Evolutionary conservation across 2,888 invertebrate genomes (phyloP), one percentile per base, ranked within the genome.

Genomic region (Cylloceria caligata): DNA sequence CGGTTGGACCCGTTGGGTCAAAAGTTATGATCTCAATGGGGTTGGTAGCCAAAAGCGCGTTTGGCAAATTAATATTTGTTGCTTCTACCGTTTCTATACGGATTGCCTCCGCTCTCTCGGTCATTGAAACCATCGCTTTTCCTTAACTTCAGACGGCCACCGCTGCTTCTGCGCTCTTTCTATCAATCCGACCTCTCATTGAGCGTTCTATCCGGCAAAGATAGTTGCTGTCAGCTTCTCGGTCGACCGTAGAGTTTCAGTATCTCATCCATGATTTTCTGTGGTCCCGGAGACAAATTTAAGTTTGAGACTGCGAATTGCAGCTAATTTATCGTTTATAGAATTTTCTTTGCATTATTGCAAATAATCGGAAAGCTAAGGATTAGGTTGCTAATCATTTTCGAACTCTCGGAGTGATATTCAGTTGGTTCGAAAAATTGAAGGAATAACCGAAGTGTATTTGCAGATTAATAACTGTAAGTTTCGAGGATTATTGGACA

Each of bases 1-100:
- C 6, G n/a, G 55, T 57, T 34, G n/a, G 16, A 30, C 16, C 27
- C n/a, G 55, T 30, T 19, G 24, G 57, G 16, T 7, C 24, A 60
- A 24, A 91, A 91, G 89, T 91, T 91, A 91, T 88, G 87, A 90
- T 89, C 90, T 91, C 91, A 91, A 91, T 91, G 89, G 90, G 88
- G 84, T 91, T 90, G 91, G 90, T 91, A 91, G 89, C 88, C 88
- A 88, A 74, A 65, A 45, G 57, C 60, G 74, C 42, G 86, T 86
- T 87, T 86, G 86, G 86, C 88, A 89, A 90, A 91, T 91, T 91
- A 90, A 89, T 89, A 89, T 90, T 89, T 81, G 78, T 68, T 21
- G 62, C 49, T 49, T 16, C 62, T 30, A n/a, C 39, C 21, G 57
- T 16, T 57, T 30, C 7, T 57, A 34, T n/a, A 9, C 16, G 16